phyloP scores from a whole-genome alignment of 2,797 vertebrate genomes.

The Sebastes oblongus region DNA sequence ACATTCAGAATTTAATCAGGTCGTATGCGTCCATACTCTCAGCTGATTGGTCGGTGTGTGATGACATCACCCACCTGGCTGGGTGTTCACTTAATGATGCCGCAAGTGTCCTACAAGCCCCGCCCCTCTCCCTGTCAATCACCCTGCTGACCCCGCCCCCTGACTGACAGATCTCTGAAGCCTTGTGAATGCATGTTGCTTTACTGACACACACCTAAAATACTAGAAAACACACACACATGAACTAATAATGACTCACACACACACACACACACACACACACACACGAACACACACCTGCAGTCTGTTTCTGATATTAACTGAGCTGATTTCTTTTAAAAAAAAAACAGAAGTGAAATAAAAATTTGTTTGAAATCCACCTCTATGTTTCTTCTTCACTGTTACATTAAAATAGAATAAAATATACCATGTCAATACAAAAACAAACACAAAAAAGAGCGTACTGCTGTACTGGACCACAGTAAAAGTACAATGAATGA shows the following conservation, averaged over 20 bases:
- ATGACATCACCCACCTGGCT: not conserved
- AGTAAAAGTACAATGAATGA: too few relatives aligned
- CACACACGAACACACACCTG: not conserved
- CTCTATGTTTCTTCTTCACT: not conserved
- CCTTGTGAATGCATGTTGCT: conserved; percentile 48
- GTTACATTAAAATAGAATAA: not conserved
- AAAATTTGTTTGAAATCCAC: conserved; percentile 27
- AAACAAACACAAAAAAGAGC: too few relatives aligned
- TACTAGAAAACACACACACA: not conserved
- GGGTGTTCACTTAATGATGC: too few relatives aligned
- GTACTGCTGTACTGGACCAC: too few relatives aligned
- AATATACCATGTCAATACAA: too few relatives aligned
- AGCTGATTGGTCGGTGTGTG: conserved; percentile 2
- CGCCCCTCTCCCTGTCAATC: not conserved
- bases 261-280: not conserved
- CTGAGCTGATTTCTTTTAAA: conserved; percentile 50
- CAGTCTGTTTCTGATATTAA: not conserved
- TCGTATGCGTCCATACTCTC: not conserved
- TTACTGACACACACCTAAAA: conserved; percentile 24
- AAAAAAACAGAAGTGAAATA: conserved; percentile 46
- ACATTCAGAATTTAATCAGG: not conserved
- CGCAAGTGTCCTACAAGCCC: not conserved
- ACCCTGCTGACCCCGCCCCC: conserved; percentile 9
- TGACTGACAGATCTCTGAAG: conserved; percentile 10
- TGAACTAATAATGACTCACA: not conserved